Conservation (phyloP, 2,888 invertebrate genomes). For the Lypha dubia region DNA sequence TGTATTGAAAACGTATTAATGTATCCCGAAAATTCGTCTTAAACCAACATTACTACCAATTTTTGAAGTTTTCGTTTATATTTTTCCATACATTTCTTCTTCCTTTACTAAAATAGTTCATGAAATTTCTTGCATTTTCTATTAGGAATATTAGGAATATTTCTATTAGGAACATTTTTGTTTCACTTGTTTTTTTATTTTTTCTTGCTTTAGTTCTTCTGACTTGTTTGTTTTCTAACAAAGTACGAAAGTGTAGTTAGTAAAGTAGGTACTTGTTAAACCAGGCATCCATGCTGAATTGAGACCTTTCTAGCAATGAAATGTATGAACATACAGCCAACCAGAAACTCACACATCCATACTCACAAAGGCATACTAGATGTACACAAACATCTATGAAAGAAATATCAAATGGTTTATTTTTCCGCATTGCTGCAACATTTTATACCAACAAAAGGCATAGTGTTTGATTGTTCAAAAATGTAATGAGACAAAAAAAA, state of each 20-base stretch:
- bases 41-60: conserved; percentile 7
- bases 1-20: background rate
- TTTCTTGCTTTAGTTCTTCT: conserved; percentile 19
- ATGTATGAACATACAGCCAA: conserved; percentile 36
- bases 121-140: conserved; percentile 22
- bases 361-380: background rate
- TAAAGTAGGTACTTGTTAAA: conserved; percentile 62
- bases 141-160: conserved; percentile 59
- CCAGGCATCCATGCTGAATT: conserved; percentile 49
- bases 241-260: conserved; percentile 48
- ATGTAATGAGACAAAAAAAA: conserved; percentile 11
- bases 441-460: conserved; percentile 64
- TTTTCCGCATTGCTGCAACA: conserved; percentile 75
- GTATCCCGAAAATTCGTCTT: conserved; percentile 1
- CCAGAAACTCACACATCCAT: conserved; percentile 1
- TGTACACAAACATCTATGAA: conserved; percentile 29
- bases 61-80: background rate
- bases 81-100: background rate
- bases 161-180: conserved; percentile 57
- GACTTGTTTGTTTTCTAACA: conserved; percentile 56
- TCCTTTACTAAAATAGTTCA: conserved; percentile 16
- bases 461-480: conserved; percentile 64
- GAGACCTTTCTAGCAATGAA: conserved; percentile 75
- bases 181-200: conserved; percentile 15
- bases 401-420: conserved; percentile 78